These are phyloP conservation scores for Clarias gariepinus DNA, from an alignment of 2,113 vertebrate genomes.

Conservation along the genomic window DNA sequence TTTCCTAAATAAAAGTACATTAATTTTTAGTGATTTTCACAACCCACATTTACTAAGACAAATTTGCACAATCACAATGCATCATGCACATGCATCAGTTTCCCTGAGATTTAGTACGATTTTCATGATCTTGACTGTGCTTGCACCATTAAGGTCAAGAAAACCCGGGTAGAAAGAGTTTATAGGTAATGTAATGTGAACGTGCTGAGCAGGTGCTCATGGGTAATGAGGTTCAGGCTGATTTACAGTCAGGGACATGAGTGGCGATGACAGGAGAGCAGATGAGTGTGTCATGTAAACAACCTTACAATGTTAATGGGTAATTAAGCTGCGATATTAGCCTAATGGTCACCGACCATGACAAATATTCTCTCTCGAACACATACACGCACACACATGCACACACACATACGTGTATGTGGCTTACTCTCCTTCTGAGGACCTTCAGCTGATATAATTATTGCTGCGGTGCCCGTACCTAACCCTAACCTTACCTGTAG, in stretches of 20 bases:
- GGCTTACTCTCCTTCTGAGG: not conserved
- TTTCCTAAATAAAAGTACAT: not conserved
- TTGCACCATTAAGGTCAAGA: not conserved
- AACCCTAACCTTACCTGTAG: not conserved
- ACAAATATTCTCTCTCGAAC: conserved; percentile 56
- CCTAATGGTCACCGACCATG: conserved; percentile 64
- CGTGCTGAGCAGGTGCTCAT: conserved; percentile 9
- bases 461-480: not conserved
- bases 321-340: conserved; percentile 68
- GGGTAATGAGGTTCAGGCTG: conserved; percentile 40
- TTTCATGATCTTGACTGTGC: not conserved
- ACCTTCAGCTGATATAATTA: conserved; percentile 1
- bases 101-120: not conserved
- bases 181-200: conserved; percentile 4
- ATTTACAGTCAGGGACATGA: conserved; percentile 40
- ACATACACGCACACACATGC: not conserved
- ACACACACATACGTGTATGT: conserved; percentile 37
- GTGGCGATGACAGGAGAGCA: conserved; percentile 44
- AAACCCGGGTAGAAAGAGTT: not conserved
- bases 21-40: not conserved
- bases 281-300: conserved; percentile 64
- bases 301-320: conserved; percentile 59
- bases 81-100: not conserved
- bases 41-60: not conserved
- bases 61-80: not conserved